Percentiles rank a stretch among this genome's conserved stretches.
These are phyloP conservation scores for Cassiopea andromeda DNA, from an alignment of 30 jellyfish, hydroid and myxozoan genomes.

Conservation along the genomic window DNA sequence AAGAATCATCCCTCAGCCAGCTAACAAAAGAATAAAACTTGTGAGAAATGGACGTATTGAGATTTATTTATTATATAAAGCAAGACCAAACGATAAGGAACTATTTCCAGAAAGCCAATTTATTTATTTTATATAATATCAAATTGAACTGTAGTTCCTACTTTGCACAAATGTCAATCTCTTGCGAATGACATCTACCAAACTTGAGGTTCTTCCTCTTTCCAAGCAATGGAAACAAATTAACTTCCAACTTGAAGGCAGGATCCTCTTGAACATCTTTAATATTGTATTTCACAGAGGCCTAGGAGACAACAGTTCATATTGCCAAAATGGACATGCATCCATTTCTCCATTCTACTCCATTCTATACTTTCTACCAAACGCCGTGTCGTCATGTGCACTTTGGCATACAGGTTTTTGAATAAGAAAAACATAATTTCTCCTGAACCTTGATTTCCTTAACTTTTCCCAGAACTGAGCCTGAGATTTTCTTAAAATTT, in stretches of 20 bases:
- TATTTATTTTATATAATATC: no score
- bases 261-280: slow-evolving; percentile 65
- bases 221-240: slow-evolving; percentile 33
- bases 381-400: no score
- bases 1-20: slow-evolving; percentile 65
- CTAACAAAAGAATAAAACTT: not conserved
- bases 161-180: slow-evolving; percentile 74
- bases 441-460: no score
- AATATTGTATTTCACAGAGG: slow-evolving; percentile 73
- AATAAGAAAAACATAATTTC: no score
- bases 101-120: not conserved
- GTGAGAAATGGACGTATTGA: not conserved
- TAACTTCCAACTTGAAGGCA: slow-evolving; percentile 60
- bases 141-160: not conserved
- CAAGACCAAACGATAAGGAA: not conserved
- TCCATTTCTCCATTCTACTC: not conserved
- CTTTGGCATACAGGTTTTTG: no score
- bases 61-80: not conserved
- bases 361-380: no score
- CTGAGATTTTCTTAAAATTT: no score
- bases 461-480: no score
- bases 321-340: not conserved
- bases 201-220: not conserved
- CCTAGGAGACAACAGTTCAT: slow-evolving; percentile 21
- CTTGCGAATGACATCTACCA: slow-evolving; percentile 80